Evolutionary conservation across 2,113 vertebrate genomes (phyloP), one percentile per base, ranked within the genome.

Genomic region (Miniopterus natalensis): DNA sequence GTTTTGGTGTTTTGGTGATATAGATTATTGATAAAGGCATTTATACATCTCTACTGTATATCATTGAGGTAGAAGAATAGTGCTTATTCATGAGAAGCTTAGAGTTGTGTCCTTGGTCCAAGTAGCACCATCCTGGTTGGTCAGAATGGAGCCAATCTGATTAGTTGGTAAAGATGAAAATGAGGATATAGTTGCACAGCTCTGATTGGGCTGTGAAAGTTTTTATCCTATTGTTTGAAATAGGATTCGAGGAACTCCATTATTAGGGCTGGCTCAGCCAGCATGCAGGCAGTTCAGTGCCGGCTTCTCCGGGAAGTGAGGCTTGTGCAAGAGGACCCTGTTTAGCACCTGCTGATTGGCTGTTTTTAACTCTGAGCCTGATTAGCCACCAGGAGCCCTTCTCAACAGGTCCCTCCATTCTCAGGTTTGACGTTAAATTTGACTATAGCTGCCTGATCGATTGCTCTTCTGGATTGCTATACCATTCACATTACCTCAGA

Each of bases 11-110:
- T 90, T 84, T 80, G 1, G 29, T 74, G 40, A 45, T 23, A 18
- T 45, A 90, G 59, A 79, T 63, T 42, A 51, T 92, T 93, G 70
- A 85, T 73, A 83, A 93, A 57, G 42, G 9, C 42, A 36, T 55
- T 77, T 73, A 61, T n/a, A 47, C 0, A 85, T 45, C 53, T 88
- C 12, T 74, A n/a, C 15, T 59, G 8, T 83, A 21, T 84, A 25
- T 92, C 59, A 61, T 45, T 81, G 59, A 70, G 25, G 6, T 73
- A 61, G 36, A 91, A 84, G 11, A 70, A 55, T 21, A 88, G 10
- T 89, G n/a, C 40, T 91, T 91, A 63, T 51, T 84, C 45, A 73
- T 40, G 15, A 95, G 65, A 92, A 27, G 0, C 25, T 92, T 94
- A 42, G 74, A 73, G 5, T 90, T 65, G 4, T 45, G 31, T 71